phyloP scores from a whole-genome alignment of 2,113 vertebrate genomes.

The Sigmodon hispidus region DNA sequence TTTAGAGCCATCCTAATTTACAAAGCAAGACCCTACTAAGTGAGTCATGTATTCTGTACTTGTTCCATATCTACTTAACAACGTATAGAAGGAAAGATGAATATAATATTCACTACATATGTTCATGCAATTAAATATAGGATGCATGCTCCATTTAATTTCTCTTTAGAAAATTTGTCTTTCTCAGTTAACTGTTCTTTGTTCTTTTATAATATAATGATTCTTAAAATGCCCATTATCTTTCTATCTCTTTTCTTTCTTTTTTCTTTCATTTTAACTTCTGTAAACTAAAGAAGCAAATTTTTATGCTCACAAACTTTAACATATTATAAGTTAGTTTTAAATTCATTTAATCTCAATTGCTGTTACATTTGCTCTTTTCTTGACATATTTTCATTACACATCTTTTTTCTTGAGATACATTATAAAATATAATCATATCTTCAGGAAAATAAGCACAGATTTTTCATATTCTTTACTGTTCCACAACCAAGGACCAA shows the following conservation, averaged over 20 bases:
- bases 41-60: too few relatives aligned
- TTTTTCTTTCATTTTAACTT: not conserved
- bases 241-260: too few relatives aligned
- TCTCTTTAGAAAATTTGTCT: not conserved
- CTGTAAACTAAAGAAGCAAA: not conserved
- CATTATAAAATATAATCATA: not conserved
- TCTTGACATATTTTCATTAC: not conserved
- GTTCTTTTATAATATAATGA: not conserved
- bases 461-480: not conserved
- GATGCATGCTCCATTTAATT: not conserved
- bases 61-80: not conserved
- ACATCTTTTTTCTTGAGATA: not conserved
- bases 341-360: not conserved
- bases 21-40: not conserved
- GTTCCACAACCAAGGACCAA: not conserved
- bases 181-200: not conserved
- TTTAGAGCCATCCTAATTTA: too few relatives aligned
- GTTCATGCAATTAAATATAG: not conserved
- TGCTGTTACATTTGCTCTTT: not conserved
- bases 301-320: not conserved
- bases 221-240: not conserved
- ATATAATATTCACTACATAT: not conserved
- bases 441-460: not conserved
- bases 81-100: not conserved
- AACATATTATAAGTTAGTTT: not conserved